Evolutionary conservation across 2,888 invertebrate species (phyloP), one percentile per base, ranked within the genome.

Genomic region (Ernsta delagoae): DNA sequence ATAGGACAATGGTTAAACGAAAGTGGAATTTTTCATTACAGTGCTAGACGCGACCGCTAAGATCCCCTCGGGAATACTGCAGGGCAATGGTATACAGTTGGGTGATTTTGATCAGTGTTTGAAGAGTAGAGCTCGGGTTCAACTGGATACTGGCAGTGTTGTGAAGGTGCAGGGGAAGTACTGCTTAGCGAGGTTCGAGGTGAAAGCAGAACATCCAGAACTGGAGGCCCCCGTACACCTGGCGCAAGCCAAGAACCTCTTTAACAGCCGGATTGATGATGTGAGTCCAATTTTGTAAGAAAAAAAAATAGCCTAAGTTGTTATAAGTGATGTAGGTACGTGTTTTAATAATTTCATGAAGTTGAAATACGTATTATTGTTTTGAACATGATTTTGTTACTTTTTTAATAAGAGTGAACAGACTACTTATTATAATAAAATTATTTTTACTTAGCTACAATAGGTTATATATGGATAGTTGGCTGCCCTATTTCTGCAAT

Each of bases 31-130:
- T 83, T 87, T 86, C 77, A 86, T 90, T 94, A 80, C 89, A 96
- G 96, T 96, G 96, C 89, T 96, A 79, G 96, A 96, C 84, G 94
- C 96, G 41, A 95, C 95, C 43, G 96, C 95, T n/a, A 96, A 96
- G 83, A 93, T 96, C 65, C 95, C 96, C 77, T 94, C 96, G 77
- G 95, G 96, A 59, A 82, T 96, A 65, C 88, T 96, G 56, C 95
- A 95, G 77, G 96, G 96, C 73, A 96, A 96, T 82, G 94, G 95
- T 60, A 96, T 96, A 82, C 96, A 96, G 83, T 87, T 96, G 16
- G 96, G 96, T 11, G 96, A 96, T 87, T 96, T 95, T 78, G 96
- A 96, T 85, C 94, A 96, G 85, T 96, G 96, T 78, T 87, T 95
- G 71, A 94, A 88, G 59, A 94, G 95, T 12, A 92, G 94, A 31